Base-by-base conservation (phyloP, 1,140 invertebrate species). In the Pygmarrhopalites habei region DNA sequence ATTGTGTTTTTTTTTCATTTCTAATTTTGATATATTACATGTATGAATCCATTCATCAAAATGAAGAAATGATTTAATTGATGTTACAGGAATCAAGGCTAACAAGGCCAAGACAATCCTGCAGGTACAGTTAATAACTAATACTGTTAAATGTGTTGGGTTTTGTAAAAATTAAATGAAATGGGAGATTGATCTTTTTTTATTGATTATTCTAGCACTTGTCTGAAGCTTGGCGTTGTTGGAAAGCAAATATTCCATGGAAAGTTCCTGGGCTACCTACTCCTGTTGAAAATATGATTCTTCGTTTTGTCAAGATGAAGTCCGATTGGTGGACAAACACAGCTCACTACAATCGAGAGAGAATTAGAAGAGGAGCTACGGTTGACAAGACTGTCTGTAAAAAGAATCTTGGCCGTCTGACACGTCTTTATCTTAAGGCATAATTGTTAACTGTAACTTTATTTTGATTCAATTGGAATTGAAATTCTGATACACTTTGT, bases 241-340 rank as follows among this genome's bases (percentile, higher is more conserved):
- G 97, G 97, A 99, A 99, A 75, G 97, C 97, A 0, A 99, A 99
- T 77, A 99, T 99, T 74, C 97, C 97, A 0, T 99, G 97, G 97
- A 99, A 99, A 82, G 92, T 98, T 1, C 97, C 97, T 12, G 96
- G 96, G 3, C 78, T 99, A 10, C 97, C 97, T 0, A 99, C 92
- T 49, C 97, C 97, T 0, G 98, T 99, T 72, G 97, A 99, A 79
- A 99, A 98, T 77, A 99, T 99, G 96, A 99, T 99, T 71, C 82
- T 99, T 21, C 84, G 97, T 44, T 99, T 98, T 77, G 96, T 99
- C 0, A 99, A 99, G 77, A 98, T 98, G 86, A 99, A 99, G 76
- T 96, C 97, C 0, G 97, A 99, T 77, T 99, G 97, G 97, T 99
- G 97, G 97, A 99, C 97, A 0, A 99, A 99, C 77, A 99, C 97